Percentiles rank a stretch among this genome's conserved stretches.
Evolutionary conservation across 2,888 invertebrate species (phyloP).

Genomic region (Campoplex nolae): DNA sequence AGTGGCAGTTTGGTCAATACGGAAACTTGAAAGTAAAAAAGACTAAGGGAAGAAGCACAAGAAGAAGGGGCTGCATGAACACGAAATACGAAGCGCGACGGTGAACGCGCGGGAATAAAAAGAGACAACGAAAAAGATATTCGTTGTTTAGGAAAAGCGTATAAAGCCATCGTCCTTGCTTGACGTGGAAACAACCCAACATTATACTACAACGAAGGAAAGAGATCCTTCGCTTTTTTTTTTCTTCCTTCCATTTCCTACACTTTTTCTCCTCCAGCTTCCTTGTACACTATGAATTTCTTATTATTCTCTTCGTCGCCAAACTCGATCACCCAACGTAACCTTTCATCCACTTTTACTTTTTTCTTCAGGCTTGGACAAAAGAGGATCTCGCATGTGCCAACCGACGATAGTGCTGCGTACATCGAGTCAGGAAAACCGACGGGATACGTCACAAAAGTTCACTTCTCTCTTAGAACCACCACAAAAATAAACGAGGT

Average conservation of each 20-base stretch:
- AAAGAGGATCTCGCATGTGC: conserved; percentile 68
- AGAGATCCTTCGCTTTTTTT: conserved; percentile 19
- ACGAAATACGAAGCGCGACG: conserved; percentile 9
- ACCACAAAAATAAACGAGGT: not conserved
- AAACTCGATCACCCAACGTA: conserved; percentile 35
- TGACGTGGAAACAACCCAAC: conserved; percentile 33
- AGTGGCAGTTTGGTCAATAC: conserved; percentile 56
- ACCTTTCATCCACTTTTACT: conserved; percentile 30
- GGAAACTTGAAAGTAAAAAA: conserved; percentile 47
- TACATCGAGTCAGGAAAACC: not conserved
- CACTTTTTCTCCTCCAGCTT: conserved; percentile 14
- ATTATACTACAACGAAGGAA: conserved; percentile 26
- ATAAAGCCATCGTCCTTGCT: conserved; percentile 42
- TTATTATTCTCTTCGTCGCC: conserved; percentile 42
- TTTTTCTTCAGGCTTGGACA: conserved; percentile 52
- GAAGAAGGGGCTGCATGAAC: conserved; percentile 7
- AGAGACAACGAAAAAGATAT: conserved; percentile 39
- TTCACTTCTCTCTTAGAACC: not conserved
- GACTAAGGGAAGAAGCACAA: conserved; percentile 16
- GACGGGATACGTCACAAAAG: not conserved
- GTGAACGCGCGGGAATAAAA: conserved; percentile 9
- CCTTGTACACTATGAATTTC: conserved; percentile 38
- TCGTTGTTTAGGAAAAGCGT: conserved; percentile 50
- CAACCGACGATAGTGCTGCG: conserved; percentile 31
- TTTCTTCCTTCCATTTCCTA: not conserved